These are phyloP conservation scores for Danionella dracula DNA, from an alignment of 2,797 vertebrate genomes.

Conservation along the genomic window DNA sequence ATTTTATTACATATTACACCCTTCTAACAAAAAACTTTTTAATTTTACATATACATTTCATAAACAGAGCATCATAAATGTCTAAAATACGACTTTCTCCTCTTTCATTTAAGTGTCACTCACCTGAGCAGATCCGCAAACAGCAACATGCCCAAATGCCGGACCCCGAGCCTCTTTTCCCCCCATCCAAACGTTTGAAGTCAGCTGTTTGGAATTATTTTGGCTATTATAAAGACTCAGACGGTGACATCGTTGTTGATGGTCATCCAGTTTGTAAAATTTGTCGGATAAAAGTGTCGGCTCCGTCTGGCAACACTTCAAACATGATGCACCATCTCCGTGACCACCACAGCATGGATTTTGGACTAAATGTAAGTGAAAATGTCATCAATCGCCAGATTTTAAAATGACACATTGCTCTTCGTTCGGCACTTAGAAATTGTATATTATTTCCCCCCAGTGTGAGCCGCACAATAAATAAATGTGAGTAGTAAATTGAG, in stretches of 20 bases:
- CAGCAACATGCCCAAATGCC: conserved; percentile 1
- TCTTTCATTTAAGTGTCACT: conserved; percentile 21
- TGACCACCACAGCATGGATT: conserved; percentile 32
- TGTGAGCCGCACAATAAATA: background rate
- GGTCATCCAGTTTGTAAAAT: conserved; percentile 39
- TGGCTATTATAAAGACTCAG: conserved; percentile 37
- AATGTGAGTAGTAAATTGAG: background rate
- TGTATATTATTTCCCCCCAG: too few relatives aligned
- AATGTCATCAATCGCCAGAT: background rate
- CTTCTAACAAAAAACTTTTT: background rate
- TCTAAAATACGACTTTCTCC: conserved; percentile 19
- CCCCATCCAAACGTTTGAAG: conserved; percentile 37
- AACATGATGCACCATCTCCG: conserved; percentile 41
- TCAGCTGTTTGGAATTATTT: conserved; percentile 39
- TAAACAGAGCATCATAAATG: background rate
- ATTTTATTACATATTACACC: background rate
- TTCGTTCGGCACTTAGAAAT: background rate
- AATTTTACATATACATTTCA: background rate
- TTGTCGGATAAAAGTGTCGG: conserved; percentile 36
- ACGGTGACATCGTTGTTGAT: conserved; percentile 30
- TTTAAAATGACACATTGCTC: background rate
- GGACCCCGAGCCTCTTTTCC: conserved; percentile 3
- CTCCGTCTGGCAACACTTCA: conserved; percentile 38
- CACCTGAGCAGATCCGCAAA: conserved; percentile 19
- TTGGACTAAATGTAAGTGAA: conserved; percentile 10